Conservation (phyloP, 1,140 invertebrate genomes). For the Rhopalosiphum padi region DNA sequence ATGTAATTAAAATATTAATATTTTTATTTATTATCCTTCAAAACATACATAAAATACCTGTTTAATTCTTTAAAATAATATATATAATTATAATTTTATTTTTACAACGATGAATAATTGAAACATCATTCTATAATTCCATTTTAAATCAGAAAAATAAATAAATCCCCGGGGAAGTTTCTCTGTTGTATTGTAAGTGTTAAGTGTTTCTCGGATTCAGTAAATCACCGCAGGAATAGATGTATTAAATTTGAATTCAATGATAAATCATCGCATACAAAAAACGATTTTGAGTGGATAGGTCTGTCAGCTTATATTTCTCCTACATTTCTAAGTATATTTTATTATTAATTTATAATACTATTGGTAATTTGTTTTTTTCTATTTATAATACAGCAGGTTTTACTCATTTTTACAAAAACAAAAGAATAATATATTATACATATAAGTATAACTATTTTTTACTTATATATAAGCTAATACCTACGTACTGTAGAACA, state of each 20-base stretch:
- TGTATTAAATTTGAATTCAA: background rate
- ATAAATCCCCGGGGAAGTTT: too few relatives aligned
- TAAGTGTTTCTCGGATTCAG: too few relatives aligned
- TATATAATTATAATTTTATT: background rate
- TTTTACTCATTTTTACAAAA: too few relatives aligned
- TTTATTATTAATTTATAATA: background rate
- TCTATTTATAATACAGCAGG: background rate
- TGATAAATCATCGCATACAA: background rate
- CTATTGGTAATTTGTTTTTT: background rate
- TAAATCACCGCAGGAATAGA: background rate
- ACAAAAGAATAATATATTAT: too few relatives aligned
- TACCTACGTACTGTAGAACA: too few relatives aligned
- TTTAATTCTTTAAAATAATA: background rate
- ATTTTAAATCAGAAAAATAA: background rate
- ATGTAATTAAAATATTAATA: background rate
- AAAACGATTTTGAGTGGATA: too few relatives aligned
- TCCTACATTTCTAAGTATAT: background rate
- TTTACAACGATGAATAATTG: background rate
- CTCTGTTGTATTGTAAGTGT: too few relatives aligned
- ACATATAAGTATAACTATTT: too few relatives aligned
- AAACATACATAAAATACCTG: background rate
- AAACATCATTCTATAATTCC: background rate
- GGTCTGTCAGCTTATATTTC: too few relatives aligned
- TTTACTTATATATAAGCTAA: too few relatives aligned
- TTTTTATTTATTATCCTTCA: background rate